phyloP scores from a whole-genome alignment of 2,888 invertebrate genomes.

The Anticlea derivata region DNA sequence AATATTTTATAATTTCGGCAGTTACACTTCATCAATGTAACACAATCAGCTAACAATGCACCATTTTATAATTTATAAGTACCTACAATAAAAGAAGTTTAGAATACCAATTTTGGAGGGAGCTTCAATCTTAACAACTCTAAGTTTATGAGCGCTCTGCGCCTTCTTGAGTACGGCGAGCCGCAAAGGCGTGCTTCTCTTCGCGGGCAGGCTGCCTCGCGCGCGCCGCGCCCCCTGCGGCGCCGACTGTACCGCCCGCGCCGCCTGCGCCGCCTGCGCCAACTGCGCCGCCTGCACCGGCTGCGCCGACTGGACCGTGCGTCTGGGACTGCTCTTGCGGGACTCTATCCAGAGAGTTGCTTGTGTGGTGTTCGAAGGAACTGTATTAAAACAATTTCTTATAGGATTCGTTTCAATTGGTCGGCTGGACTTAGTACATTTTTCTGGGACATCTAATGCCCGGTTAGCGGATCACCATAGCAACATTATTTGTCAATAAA shows the following conservation, averaged over 20 bases:
- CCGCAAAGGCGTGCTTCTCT: constrained; percentile 51
- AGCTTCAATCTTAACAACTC: constrained; percentile 59
- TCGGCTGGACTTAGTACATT: too few relatives aligned
- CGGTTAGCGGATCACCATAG: too few relatives aligned
- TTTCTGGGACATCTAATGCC: too few relatives aligned
- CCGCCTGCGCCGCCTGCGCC: not conserved
- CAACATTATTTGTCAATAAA: too few relatives aligned
- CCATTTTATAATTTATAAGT: too few relatives aligned
- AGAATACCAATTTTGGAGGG: constrained; percentile 60
- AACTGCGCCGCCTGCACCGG: constrained; percentile 10
- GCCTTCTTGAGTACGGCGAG: constrained; percentile 49
- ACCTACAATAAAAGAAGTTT: too few relatives aligned
- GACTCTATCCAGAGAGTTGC: constrained; percentile 71
- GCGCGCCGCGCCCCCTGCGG: not conserved
- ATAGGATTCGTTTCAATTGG: too few relatives aligned
- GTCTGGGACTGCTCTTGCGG: constrained; percentile 46
- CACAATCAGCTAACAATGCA: too few relatives aligned
- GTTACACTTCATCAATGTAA: too few relatives aligned
- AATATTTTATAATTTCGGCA: too few relatives aligned
- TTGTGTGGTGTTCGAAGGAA: constrained; percentile 49
- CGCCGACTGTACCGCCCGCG: constrained; percentile 12
- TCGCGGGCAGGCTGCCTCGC: constrained; percentile 11
- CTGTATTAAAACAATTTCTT: too few relatives aligned
- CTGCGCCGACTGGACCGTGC: not conserved
- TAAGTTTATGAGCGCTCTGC: constrained; percentile 42